These are phyloP conservation scores for Melanerpes formicivorus DNA, from an alignment of 2,113 vertebrate species.

Conservation along the genomic window DNA sequence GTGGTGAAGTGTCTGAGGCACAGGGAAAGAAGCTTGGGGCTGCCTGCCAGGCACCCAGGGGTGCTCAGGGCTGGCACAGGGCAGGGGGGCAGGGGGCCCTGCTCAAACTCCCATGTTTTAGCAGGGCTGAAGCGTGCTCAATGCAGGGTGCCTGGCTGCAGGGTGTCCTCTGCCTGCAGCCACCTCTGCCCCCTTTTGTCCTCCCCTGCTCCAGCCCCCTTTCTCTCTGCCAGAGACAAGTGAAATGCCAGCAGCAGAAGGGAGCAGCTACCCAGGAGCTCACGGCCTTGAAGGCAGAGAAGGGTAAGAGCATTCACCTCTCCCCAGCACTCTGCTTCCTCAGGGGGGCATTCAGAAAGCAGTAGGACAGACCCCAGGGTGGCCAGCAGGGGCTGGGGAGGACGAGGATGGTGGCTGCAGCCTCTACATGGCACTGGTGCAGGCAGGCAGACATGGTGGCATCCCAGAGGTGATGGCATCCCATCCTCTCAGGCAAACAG, in stretches of 20 bases:
- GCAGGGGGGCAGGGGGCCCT: neutral
- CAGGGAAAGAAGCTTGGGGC: neutral
- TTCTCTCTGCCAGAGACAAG: conserved; percentile 60
- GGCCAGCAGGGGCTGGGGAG: neutral
- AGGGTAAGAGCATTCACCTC: conserved; percentile 26
- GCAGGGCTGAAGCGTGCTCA: neutral
- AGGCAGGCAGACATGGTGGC: neutral
- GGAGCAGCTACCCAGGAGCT: conserved; percentile 49
- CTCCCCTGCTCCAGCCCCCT: neutral
- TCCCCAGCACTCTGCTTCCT: accelerated
- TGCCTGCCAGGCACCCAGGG: neutral
- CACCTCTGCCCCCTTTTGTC: neutral
- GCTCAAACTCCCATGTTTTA: accelerated
- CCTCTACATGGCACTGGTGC: too few relatives aligned
- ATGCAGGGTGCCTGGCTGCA: neutral
- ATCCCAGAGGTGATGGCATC: neutral
- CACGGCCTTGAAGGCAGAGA: conserved; percentile 21
- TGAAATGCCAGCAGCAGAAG: conserved; percentile 40
- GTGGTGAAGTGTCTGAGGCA: accelerated
- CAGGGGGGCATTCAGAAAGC: neutral
- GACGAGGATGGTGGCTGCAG: neutral
- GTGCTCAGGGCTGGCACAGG: neutral
- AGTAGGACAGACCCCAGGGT: neutral
- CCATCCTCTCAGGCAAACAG: neutral
- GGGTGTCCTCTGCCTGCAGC: conserved; percentile 1